A percentile compares a stretch with the other conserved stretches of the same genome.
These are phyloP conservation scores for Tympanuchus pallidicinctus DNA, from an alignment of 2,113 vertebrate species.

Conservation along the genomic window DNA sequence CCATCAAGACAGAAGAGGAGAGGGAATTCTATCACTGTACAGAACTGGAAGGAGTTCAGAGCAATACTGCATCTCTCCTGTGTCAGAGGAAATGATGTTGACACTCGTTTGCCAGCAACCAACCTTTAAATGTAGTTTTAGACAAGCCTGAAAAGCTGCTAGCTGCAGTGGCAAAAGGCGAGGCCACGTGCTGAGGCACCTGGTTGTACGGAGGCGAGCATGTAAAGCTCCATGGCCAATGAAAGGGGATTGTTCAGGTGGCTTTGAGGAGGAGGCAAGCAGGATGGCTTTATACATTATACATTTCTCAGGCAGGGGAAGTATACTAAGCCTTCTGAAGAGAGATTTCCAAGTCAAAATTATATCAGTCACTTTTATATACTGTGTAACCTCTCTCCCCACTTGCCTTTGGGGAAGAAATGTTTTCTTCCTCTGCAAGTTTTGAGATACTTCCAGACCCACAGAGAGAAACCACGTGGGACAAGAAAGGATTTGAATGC, in stretches of 20 bases:
- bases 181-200: neutral
- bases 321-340: constrained; percentile 38
- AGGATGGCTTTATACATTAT: constrained; percentile 51
- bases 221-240: constrained; percentile 65
- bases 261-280: constrained; percentile 53
- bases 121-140: constrained; percentile 6
- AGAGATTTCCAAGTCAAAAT: constrained; percentile 57
- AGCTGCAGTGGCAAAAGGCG: neutral
- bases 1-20: accelerated
- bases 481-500: neutral
- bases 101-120: neutral
- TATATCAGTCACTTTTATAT: neutral
- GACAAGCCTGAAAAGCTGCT: neutral
- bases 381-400: neutral
- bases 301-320: constrained; percentile 43
- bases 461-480: neutral
- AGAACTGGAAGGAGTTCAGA: neutral
- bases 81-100: neutral
- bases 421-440: constrained; percentile 21
- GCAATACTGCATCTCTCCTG: neutral
- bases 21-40: neutral
- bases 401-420: neutral
- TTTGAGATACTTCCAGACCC: constrained; percentile 23
- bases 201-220: constrained; percentile 10
- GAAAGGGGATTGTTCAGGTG: constrained; percentile 73